phyloP scores from a whole-genome alignment of 2,113 vertebrate species.

The Clarias macrocephalus region DNA sequence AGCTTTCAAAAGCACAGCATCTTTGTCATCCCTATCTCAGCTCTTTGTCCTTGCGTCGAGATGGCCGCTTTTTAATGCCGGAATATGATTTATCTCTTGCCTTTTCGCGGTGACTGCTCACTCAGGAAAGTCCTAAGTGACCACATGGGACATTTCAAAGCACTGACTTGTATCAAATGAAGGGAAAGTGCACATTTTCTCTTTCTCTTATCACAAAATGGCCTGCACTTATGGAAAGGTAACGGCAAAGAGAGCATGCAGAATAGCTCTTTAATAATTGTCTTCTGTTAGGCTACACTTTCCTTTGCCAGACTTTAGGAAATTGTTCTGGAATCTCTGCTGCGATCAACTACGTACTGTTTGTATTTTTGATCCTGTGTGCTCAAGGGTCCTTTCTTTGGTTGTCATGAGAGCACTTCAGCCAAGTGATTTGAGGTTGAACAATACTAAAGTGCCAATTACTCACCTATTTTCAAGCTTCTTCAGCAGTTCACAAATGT shows the following conservation, averaged over 20 bases:
- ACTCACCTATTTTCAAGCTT: background rate
- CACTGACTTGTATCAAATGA: background rate
- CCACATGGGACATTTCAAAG: conserved; percentile 23
- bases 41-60: conserved; percentile 15
- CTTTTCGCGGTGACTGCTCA: conserved; percentile 11
- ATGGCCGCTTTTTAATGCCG: background rate
- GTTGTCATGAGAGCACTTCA: background rate
- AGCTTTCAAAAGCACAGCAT: conserved; percentile 24
- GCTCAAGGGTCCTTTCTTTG: background rate
- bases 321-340: background rate
- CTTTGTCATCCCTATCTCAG: conserved; percentile 7
- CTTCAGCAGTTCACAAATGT: background rate
- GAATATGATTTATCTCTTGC: conserved; percentile 23
- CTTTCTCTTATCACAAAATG: conserved; percentile 3
- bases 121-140: conserved; percentile 30
- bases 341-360: background rate
- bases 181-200: conserved; percentile 31
- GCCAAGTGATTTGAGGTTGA: background rate
- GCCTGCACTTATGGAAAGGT: background rate
- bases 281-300: background rate
- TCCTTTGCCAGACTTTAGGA: background rate
- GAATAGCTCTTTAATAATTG: background rate
- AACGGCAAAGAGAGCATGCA: background rate
- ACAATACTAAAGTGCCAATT: background rate
- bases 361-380: background rate